Evolutionary conservation across 2,113 vertebrate species (phyloP).

Genomic region (Fukomys damarensis): DNA sequence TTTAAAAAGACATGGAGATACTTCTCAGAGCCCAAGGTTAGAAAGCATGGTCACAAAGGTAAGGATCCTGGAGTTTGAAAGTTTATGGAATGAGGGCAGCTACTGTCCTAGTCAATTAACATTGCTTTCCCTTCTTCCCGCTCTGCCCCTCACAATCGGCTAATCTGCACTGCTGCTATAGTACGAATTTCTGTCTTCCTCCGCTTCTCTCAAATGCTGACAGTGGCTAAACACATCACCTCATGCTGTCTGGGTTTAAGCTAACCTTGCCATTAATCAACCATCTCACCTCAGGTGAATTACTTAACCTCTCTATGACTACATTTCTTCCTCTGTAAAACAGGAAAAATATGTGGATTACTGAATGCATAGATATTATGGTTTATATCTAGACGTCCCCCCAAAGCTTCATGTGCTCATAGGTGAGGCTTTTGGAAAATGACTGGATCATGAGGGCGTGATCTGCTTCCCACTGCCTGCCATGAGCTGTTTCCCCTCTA

Average conservation of each 20-base stretch:
- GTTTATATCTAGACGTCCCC: not conserved
- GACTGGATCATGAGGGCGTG: not conserved
- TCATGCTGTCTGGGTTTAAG: not conserved
- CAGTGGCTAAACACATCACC: not conserved
- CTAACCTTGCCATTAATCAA: not conserved
- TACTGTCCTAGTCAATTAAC: not conserved
- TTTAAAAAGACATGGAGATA: not conserved
- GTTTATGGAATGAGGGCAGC: not conserved
- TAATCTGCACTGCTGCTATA: not conserved
- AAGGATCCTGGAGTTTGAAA: not conserved
- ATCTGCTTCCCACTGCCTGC: not conserved
- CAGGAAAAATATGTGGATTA: not conserved
- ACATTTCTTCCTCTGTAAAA: slow-evolving; percentile 10
- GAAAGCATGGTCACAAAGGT: not conserved
- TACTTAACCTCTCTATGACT: not conserved
- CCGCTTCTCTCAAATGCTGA: not conserved
- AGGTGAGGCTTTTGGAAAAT: not conserved
- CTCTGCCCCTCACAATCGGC: not conserved
- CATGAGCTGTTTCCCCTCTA: not conserved
- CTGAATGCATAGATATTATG: not conserved
- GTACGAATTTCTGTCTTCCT: not conserved
- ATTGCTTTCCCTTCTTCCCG: not conserved
- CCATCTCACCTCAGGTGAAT: not conserved
- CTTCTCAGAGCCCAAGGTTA: not conserved
- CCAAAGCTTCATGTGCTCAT: not conserved